Evolutionary conservation across 2,113 vertebrate genomes (phyloP).

Genomic region (Pristiophorus japonicus): DNA sequence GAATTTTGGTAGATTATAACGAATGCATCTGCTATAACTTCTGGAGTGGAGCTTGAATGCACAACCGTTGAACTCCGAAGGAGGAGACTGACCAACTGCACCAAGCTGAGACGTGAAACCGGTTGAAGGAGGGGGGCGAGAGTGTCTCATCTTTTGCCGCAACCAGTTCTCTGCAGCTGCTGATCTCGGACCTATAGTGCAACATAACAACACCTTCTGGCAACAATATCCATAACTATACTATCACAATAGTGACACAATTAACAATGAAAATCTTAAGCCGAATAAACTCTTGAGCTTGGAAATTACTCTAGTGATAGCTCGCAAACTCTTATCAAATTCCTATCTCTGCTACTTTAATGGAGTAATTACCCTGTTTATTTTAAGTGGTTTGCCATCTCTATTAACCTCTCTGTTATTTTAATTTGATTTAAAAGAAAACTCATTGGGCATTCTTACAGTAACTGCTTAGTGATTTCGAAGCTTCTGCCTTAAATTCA

Average conservation of each 20-base stretch:
- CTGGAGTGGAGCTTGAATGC: not conserved
- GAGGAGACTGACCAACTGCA: not conserved
- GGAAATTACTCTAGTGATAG: not conserved
- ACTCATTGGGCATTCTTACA: not conserved
- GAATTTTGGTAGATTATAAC: too few relatives aligned
- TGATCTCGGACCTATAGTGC: not conserved
- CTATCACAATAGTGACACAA: not conserved
- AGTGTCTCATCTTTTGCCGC: not conserved
- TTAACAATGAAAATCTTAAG: not conserved
- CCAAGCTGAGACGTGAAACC: not conserved
- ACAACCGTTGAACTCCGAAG: not conserved
- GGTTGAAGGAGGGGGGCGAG: not conserved
- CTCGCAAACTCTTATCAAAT: not conserved
- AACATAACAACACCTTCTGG: not conserved
- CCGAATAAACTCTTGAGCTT: not conserved
- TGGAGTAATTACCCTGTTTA: not conserved
- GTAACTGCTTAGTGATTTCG: not conserved
- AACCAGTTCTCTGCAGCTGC: not conserved
- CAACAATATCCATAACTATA: not conserved
- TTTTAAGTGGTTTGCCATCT: not conserved
- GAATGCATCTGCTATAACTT: too few relatives aligned
- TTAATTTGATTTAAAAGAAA: not conserved
- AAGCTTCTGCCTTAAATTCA: not conserved
- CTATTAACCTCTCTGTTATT: not conserved
- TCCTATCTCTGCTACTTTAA: not conserved